Base-by-base conservation (phyloP, 2,797 vertebrate genomes). In the Anableps anableps region DNA sequence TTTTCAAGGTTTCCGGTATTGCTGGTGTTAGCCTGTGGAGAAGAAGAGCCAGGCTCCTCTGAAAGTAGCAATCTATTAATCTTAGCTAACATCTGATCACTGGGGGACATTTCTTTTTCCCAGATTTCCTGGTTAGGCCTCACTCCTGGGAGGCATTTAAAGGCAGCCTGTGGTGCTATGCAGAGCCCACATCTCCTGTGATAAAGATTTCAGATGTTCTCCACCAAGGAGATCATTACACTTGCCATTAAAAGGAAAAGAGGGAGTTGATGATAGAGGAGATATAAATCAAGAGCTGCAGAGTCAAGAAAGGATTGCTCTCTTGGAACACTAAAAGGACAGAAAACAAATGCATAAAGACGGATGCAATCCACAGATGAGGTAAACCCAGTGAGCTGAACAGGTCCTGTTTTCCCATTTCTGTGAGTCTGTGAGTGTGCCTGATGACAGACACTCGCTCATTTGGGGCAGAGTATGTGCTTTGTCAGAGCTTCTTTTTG, bases 191-290 rank as follows among this genome's bases (percentile, higher is more conserved):
- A 10, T 82, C 73, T 89, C 75, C 53, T 76, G 81, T 95, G 93
- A 95, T 95, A 94, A 94, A 94, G 91, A 93, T 95, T 94, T 95
- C 95, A 96, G 95, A 96, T 96, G 95, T 94, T 88, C 72, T 92
- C 80, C 81, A 73, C 75, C 45, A 74, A 86, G 75, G 72, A 91
- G 83, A 88, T 89, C 88, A 55, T 77, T 84, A 82, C 77, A 70
- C 36, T 76, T 87, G 74, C 77, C 80, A 85, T 93, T 87, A 92
- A 89, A 90, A 78, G 50, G 79, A 91, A 90, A 88, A 79, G 45
- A 78, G 84, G 82, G 85, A 78, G 83, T 53, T 75, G 83, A 26
- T 85, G 75, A 87, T 80, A 81, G 73, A 85, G 51, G 48, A 62
- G 74, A 62, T 73, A 92, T 92, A 94, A 93, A 94, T 94, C 92